Evolutionary conservation across 2,797 vertebrate species (phyloP), one percentile per base, ranked within the genome.

Genomic region (Hirundo rustica): DNA sequence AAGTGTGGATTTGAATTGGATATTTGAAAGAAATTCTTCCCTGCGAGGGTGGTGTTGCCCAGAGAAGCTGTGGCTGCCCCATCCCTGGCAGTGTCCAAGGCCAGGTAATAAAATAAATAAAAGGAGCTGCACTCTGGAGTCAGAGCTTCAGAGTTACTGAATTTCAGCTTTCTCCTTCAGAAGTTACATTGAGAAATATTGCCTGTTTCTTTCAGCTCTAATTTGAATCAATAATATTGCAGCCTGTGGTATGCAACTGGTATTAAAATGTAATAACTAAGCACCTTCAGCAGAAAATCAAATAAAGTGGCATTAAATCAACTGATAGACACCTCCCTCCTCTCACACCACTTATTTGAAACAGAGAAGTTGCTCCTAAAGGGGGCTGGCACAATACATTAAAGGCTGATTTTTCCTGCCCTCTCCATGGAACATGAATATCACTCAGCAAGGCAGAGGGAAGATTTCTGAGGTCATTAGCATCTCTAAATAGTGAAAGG

Each of bases 11-110:
- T 75, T 55, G 10, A 10, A 8, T n/a, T 13, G 42, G 70, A 5
- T 29, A 25, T 44, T 17, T 10, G 27, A 26, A 10, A 25, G 32
- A 8, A 82, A 57, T 38, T 51, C 50, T 14, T 50, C 23, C 13
- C 27, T n/a, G 16, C 10, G 42, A 68, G 54, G 30, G 26, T 54
- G 48, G 4, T 4, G 45, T 0, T 15, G 2, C 2, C 2, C 67
- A 44, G 23, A 45, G 32, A 45, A 66, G 20, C 11, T 40, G n/a
- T 26, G 54, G 25, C 30, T 68, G 48, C 3, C 13, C 32, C 71
- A 38, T 14, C 51, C 15, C 72, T 77, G 65, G 5, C 5, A 38
- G 11, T n/a, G 27, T 45, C 38, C 36, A 36, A 70, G 55, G 13
- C 8, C 64, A 70, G 23, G 10, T 2, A 68, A 40, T 25, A 10